A percentile compares a stretch with the other conserved stretches of the same genome.
These are phyloP conservation scores for Idris sp. DNA, from an alignment of 1,140 invertebrate species.

Conservation along the genomic window DNA sequence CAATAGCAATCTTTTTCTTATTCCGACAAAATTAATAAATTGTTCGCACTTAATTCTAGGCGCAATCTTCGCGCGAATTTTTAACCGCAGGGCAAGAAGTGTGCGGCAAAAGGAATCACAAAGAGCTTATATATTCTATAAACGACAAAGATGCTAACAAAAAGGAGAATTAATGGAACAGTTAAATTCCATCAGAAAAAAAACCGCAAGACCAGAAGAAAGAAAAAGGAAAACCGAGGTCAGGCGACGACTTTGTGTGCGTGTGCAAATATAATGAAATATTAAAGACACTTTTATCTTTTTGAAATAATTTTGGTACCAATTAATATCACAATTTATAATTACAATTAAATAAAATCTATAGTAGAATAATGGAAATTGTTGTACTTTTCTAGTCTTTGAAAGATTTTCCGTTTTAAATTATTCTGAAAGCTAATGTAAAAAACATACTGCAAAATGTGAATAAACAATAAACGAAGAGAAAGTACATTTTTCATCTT, in stretches of 20 bases:
- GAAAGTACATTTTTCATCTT: too few species aligned
- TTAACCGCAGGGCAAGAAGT: not conserved
- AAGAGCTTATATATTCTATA: slow-evolving; percentile 41
- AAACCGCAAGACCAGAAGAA: slow-evolving; percentile 5
- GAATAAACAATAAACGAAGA: too few species aligned
- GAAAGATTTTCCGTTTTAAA: too few species aligned
- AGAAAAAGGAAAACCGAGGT: slow-evolving; percentile 39
- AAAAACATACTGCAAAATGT: too few species aligned
- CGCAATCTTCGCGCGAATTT: too few species aligned
- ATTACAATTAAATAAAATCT: too few species aligned
- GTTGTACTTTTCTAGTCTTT: too few species aligned
- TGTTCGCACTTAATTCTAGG: not conserved
- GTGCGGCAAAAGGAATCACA: slow-evolving; percentile 11
- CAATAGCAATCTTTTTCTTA: too few species aligned
- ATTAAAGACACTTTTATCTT: slow-evolving; percentile 45
- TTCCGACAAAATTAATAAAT: not conserved
- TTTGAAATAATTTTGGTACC: too few species aligned
- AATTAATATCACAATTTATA: too few species aligned
- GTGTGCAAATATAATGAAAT: slow-evolving; percentile 49
- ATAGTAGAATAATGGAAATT: too few species aligned
- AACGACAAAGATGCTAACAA: slow-evolving; percentile 23
- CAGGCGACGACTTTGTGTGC: slow-evolving; percentile 18
- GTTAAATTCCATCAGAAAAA: slow-evolving; percentile 24
- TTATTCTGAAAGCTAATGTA: too few species aligned
- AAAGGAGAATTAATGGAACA: slow-evolving; percentile 40